phyloP scores from a whole-genome alignment of 2,888 invertebrate genomes.

The Panopea generosa region DNA sequence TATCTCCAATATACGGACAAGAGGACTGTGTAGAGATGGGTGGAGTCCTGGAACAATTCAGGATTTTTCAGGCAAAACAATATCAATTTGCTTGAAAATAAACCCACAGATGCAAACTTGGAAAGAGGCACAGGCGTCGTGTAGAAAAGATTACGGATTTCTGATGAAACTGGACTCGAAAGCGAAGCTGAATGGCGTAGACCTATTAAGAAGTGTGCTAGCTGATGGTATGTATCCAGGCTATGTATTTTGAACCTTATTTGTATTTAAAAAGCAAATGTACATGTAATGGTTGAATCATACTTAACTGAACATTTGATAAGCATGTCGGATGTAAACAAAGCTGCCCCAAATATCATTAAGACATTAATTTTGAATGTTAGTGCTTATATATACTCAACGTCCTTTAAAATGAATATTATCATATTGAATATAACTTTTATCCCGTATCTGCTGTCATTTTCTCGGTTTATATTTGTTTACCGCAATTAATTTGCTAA shows the following conservation, averaged over 20 bases:
- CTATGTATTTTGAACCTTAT: background rate
- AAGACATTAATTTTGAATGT: too few species aligned
- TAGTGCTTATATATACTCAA: too few species aligned
- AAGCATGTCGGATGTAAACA: too few species aligned
- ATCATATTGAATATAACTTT: too few species aligned
- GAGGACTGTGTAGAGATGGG: conserved; percentile 65
- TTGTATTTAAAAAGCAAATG: background rate
- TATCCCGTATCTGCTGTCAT: too few species aligned
- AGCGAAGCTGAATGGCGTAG: conserved; percentile 29
- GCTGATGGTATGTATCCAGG: conserved; percentile 40
- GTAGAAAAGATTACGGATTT: conserved; percentile 67
- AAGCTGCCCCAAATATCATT: too few species aligned
- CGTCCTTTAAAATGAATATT: too few species aligned
- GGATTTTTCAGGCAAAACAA: conserved; percentile 47
- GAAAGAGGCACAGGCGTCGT: conserved; percentile 63
- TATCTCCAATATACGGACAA: conserved; percentile 8
- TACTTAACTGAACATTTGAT: background rate
- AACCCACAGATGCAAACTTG: conserved; percentile 63
- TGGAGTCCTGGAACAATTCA: conserved; percentile 59
- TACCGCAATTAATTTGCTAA: too few species aligned
- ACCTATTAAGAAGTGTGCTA: conserved; percentile 45
- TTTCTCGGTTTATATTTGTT: too few species aligned
- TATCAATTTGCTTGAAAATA: conserved; percentile 66
- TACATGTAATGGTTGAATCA: background rate
- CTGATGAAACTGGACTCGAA: conserved; percentile 68